Base-by-base conservation (phyloP, 2,888 invertebrate genomes). In the Syrphus vitripennis region DNA sequence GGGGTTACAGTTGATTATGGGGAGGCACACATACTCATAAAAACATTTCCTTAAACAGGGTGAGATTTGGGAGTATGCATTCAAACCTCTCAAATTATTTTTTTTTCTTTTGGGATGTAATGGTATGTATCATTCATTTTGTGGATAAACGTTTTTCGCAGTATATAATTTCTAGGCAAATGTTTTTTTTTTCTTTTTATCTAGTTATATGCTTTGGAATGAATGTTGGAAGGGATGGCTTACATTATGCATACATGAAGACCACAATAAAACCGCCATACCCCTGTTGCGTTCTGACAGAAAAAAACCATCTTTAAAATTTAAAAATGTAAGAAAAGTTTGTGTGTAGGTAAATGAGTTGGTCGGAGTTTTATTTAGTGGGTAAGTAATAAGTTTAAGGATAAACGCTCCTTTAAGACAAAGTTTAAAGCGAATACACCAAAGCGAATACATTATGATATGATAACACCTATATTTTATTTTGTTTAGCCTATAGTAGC, bases 1-100 rank as follows among this genome's bases (percentile, higher is more conserved):
- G 34, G 75, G 79, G 83, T 75, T 75, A 75, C 69, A 79, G 83
- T 83, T 80, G 70, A 75, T 80, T 76, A 55, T 63, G 75, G 65
- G 61, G 37, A 48, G 31, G 12, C 55, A 10, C 19, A 57, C 12
- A 34, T 31, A 59, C 57, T 53, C 9, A 24, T 50, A 57, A 10
- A 34, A 31, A 7, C 9, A 34, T 34, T 34, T 9, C 31, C 57
- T 19, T 5, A 12, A 3, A 34, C 5, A 31, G 16, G 31, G 5
- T 57, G 34, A 19, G 57, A 31, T 16, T 19, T 57, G 34, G 34
- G 57, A 31, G 31, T 19, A 29, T 57, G 19, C 12, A 34, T 12
- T 57, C 12, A 34, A 57, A 19, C 19, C 29, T 34, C 6, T 34
- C 12, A 19, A 19, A 19, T 19, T 4, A 16, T 12, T 12, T 34